Base-by-base conservation (phyloP, 2,888 invertebrate genomes). In the Oscheius sp. region DNA sequence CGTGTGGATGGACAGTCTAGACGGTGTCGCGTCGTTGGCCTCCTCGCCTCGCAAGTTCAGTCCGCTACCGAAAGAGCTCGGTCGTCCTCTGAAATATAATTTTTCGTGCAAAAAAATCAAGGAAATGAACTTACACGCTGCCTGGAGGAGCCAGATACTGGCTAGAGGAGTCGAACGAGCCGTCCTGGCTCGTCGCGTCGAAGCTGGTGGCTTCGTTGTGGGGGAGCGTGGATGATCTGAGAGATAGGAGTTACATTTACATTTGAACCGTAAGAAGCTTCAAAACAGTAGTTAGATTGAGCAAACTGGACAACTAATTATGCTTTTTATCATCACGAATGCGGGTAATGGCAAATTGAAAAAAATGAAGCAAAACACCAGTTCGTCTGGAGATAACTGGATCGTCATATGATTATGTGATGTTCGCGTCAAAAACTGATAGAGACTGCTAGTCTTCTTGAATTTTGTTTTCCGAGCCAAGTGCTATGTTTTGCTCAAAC, bases 141-240 rank as follows among this genome's bases (percentile, higher is more conserved):
- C 55, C 55, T 2, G 68, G 68, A 37, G 68, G 68, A 2, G 68
- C 55, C 21, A 68, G 53, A 55, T 55, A 68, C 35, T 68, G 13
- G 10, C 48, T 48, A 21, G 53, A 10, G 3, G 68, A 68, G 5
- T 68, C 68, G 53, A 55, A 68, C 9, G 68, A 55, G 35, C 55
- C 68, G 48, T 50, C 32, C 7, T 11, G n/a, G 35, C 37, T 37
- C 13, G 60, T 32, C 9, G 13, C 50, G 32, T 68, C 68, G 33
- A 68, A 53, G 53, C 55, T 55, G n/a, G 21, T 21, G 21, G 55
- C 37, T 9, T 35, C 53, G 29, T 68, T 53, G 37, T 35, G 10
- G 13, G 68, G 68, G 21, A 68, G 53, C n/a, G 68, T 68, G 13
- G 68, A 55, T 13, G 68, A 68, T 37, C 68, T 68, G 29, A n/a